Conservation (phyloP, 2,113 vertebrate species). For the Pteruthius melanotis region DNA sequence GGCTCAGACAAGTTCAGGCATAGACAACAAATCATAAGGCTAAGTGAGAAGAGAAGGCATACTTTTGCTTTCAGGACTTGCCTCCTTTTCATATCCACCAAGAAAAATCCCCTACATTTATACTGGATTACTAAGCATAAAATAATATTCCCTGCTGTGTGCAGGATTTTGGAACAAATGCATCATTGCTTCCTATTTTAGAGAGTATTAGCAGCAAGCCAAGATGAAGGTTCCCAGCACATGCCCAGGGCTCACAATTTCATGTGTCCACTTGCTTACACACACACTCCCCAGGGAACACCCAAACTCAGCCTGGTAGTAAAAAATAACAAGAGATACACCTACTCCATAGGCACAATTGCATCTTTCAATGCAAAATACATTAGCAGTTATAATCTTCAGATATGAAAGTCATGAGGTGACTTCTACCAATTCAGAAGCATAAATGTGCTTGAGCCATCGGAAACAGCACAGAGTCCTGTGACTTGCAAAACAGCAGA, state of each 20-base stretch:
- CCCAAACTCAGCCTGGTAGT: neutral
- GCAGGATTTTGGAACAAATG: neutral
- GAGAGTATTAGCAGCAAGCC: neutral
- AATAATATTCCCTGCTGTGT: neutral
- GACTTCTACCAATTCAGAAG: neutral
- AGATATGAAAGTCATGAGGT: neutral
- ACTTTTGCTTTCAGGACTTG: neutral
- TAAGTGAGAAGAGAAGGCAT: neutral
- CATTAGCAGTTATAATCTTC: neutral
- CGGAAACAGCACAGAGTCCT: neutral
- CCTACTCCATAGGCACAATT: neutral
- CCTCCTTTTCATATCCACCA: neutral
- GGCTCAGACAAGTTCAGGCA: neutral
- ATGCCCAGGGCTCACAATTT: neutral
- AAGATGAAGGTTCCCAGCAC: rapidly evolving
- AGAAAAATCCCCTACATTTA: neutral
- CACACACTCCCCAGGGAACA: neutral
- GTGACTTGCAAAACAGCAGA: neutral
- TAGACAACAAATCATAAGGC: neutral
- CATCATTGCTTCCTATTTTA: neutral
- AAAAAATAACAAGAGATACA: neutral
- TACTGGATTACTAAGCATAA: neutral
- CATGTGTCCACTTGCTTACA: neutral
- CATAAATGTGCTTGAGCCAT: neutral
- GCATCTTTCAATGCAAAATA: neutral